Conservation (phyloP, 2,113 vertebrate species). For the Percopsis transmontana region DNA sequence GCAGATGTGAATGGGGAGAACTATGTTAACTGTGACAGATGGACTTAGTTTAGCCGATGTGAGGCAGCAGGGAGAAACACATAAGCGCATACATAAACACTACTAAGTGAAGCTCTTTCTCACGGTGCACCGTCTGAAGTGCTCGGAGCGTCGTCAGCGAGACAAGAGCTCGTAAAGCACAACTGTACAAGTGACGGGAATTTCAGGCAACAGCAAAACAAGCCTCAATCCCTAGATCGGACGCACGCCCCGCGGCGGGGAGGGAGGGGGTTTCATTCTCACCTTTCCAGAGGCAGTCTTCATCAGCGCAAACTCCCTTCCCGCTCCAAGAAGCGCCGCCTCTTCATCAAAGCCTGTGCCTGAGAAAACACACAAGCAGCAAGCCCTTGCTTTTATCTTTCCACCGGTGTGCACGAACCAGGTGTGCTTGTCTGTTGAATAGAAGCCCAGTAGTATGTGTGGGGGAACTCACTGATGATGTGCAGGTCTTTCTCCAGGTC, state of each 20-base stretch:
- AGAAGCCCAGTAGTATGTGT: background rate
- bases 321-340: slow-evolving; percentile 93
- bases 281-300: slow-evolving; percentile 98
- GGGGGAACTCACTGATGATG: slow-evolving; percentile 94
- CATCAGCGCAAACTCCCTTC: slow-evolving; percentile 98
- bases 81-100: slow-evolving; percentile 5
- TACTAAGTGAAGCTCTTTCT: background rate
- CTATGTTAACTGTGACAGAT: slow-evolving; percentile 4
- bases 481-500: slow-evolving; percentile 98
- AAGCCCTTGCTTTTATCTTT: background rate
- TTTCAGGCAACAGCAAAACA: background rate
- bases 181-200: background rate
- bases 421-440: background rate
- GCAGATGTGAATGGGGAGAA: slow-evolving; percentile 21
- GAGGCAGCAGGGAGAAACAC: background rate
- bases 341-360: slow-evolving; percentile 99
- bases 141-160: slow-evolving; percentile 18
- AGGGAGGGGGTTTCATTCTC: slow-evolving; percentile 42
- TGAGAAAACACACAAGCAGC: slow-evolving; percentile 59
- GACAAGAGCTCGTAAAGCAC: slow-evolving; percentile 20
- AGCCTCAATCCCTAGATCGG: no score
- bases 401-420: background rate
- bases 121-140: slow-evolving; percentile 6
- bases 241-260: no score
- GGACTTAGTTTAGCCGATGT: slow-evolving; percentile 5